phyloP scores from a whole-genome alignment of 2,888 invertebrate species.

The Eupelmus urozonus region DNA sequence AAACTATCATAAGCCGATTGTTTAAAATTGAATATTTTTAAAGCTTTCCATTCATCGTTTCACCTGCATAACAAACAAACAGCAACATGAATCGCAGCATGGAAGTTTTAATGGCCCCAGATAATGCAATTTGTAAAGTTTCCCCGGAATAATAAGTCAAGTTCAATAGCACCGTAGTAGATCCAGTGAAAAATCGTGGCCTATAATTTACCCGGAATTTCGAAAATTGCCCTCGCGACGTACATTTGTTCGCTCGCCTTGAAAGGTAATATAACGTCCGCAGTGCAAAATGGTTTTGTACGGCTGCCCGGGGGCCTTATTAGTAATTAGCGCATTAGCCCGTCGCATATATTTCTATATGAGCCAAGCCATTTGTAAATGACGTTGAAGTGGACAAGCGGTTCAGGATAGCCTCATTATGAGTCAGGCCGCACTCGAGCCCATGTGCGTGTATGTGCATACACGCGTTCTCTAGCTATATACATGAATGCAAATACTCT shows the following conservation, averaged over 20 bases:
- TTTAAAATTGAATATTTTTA: conserved; percentile 36
- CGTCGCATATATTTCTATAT: conserved; percentile 22
- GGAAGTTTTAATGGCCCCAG: background rate
- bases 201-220: conserved; percentile 26
- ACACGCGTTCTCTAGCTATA: background rate
- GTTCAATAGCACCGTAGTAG: background rate
- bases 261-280: background rate
- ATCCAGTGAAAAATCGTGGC: background rate
- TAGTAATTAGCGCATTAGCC: conserved; percentile 44
- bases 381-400: conserved; percentile 62
- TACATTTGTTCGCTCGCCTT: background rate
- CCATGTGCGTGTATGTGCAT: background rate
- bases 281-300: conserved; percentile 15
- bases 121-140: background rate
- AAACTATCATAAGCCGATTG: conserved; percentile 17
- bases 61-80: background rate
- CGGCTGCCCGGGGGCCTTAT: conserved; percentile 8
- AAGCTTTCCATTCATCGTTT: conserved; percentile 1
- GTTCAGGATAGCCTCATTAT: conserved; percentile 63
- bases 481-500: background rate
- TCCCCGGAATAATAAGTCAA: background rate
- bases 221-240: conserved; percentile 15
- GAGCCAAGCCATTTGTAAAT: conserved; percentile 43
- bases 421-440: conserved; percentile 52
- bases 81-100: background rate